Evolutionary conservation across 30 jellyfish, hydroid and myxozoan genomes (phyloP), one percentile per base, ranked within the genome.

Genomic region (Sanderia malayensis): DNA sequence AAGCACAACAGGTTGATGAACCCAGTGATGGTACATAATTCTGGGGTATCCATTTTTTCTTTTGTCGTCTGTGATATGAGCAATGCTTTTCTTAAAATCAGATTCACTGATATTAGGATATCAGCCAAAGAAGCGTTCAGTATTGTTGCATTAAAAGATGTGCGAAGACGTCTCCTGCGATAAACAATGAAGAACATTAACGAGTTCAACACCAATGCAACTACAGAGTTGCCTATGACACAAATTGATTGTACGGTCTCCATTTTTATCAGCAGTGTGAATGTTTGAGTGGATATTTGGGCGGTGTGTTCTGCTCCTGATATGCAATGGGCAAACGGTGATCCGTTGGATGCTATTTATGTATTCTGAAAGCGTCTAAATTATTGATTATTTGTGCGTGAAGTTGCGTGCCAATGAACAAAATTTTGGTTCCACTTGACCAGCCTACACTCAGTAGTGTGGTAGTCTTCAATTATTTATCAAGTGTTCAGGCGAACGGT

Each of bases 141-240:
- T 34, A 83, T 83, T 3, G 82, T 69, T 18, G 77, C 73, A 45
- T 83, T 83, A 69, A 83, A 83, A 32, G 83, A 32, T 4, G 88
- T 71, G 23, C 68, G 88, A 0, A 83, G 95, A 15, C 44, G 6
- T 10, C 73, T 67, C 25, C 61, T 62, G 8, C 66, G 30, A 84
- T 60, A 49, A 13, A 83, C 74, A 46, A 83, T 34, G 59, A 22
- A 83, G 58, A 63, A 62, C 0, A 83, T 53, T 31, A 73, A 2
- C 23, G 67, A 0, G 57, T 83, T 83, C 13, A 83, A 30, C 15
- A 31, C 11, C 2, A 72, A 10, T 30, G 95, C 86, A 17, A 47
- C 9, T 10, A 57, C 21, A 24, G 87, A 59, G 59, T 58, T 83
- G 26, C 62, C 13, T 19, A 83, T 73, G 62, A 83, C 49, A 21